A percentile compares a stretch with the other conserved stretches of the same genome.
These are phyloP conservation scores for Callyntrura guangdongensis DNA, from an alignment of 2,888 invertebrate species.

Conservation along the genomic window DNA sequence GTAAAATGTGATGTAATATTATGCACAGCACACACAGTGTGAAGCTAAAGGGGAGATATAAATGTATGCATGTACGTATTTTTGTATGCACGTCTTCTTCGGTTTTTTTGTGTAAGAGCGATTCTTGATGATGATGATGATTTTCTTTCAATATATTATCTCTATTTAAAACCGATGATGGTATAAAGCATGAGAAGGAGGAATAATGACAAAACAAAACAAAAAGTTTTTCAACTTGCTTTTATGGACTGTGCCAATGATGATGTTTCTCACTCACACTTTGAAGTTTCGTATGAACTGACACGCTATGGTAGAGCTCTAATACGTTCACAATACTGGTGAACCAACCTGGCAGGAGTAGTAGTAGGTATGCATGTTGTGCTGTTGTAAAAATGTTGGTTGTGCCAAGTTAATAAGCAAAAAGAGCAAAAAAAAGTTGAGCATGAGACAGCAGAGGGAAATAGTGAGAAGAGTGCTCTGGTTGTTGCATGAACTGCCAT, in stretches of 20 bases:
- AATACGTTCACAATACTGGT: no score
- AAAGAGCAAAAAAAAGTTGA: slow-evolving; percentile 1
- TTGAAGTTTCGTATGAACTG: not conserved
- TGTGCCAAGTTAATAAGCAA: slow-evolving; percentile 3
- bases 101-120: no score
- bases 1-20: slow-evolving; percentile 35
- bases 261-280: not conserved
- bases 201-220: slow-evolving; percentile 37
- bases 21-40: slow-evolving; percentile 18
- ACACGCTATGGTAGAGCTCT: not conserved
- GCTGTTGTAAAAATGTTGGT: not conserved
- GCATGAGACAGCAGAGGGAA: not conserved
- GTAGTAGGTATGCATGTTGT: not conserved
- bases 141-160: slow-evolving; percentile 23
- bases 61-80: not conserved
- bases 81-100: no score
- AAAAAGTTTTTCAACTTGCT: not conserved
- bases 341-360: no score
- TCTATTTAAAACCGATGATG: not conserved
- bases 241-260: not conserved
- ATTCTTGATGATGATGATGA: slow-evolving; percentile 10
- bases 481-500: slow-evolving; percentile 20
- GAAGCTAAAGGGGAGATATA: not conserved
- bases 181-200: not conserved
- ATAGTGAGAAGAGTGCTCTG: slow-evolving; percentile 7